phyloP scores from a whole-genome alignment of 1,140 invertebrate genomes.

The Anastrepha obliqua region DNA sequence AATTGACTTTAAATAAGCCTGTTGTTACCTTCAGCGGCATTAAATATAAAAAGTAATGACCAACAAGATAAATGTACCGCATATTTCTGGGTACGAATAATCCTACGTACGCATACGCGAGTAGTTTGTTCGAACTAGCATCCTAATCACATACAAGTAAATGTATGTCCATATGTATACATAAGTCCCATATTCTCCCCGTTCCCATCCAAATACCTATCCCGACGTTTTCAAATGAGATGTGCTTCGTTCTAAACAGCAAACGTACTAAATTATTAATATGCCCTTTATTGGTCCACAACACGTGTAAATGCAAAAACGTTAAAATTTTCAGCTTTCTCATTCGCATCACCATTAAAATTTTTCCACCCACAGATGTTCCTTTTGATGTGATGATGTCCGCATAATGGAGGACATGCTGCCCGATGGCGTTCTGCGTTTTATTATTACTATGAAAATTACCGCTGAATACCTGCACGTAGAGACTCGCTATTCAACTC shows the following conservation, averaged over 20 bases:
- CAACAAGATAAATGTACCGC: not conserved
- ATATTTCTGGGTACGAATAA: not conserved
- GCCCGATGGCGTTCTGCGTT: not conserved
- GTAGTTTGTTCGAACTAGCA: too few species aligned
- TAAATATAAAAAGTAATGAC: slow-evolving; percentile 1
- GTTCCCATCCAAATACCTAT: not conserved
- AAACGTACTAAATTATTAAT: slow-evolving; percentile 8
- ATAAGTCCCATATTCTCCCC: too few species aligned
- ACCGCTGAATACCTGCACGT: not conserved
- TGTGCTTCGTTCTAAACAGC: not conserved
- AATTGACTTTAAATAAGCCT: not conserved
- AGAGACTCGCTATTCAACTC: not conserved
- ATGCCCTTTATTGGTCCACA: not conserved
- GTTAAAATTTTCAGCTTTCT: not conserved
- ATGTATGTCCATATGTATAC: too few species aligned
- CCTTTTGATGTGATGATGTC: not conserved
- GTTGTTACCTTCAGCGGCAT: not conserved
- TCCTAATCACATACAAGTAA: too few species aligned
- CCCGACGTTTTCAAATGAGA: not conserved
- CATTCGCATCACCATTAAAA: not conserved
- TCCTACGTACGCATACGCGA: too few species aligned
- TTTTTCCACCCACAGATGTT: not conserved
- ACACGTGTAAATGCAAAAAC: not conserved
- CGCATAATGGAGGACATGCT: not conserved
- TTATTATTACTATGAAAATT: not conserved